Conservation (phyloP, 2,113 vertebrate species). For the Lepisosteus osseus region DNA sequence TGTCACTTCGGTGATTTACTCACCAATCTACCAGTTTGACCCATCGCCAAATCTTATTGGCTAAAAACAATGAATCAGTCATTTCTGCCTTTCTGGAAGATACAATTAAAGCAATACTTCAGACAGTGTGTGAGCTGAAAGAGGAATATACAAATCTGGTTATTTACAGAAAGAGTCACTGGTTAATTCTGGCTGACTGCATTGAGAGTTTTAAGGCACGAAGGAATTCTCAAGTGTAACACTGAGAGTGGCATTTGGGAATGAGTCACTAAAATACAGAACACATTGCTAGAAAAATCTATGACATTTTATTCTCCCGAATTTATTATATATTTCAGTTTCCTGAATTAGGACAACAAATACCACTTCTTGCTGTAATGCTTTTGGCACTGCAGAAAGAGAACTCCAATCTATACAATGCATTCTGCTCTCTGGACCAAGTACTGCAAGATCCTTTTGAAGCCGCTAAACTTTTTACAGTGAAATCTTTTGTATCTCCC, state of each 20-base stretch:
- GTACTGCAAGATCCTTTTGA: constrained; percentile 1
- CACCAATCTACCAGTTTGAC: not conserved
- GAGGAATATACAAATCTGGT: not conserved
- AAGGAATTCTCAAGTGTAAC: too few relatives aligned
- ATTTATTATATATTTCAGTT: not conserved
- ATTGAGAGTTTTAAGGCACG: not conserved
- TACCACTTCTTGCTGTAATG: not conserved
- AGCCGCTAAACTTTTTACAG: not conserved
- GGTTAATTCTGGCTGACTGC: not conserved
- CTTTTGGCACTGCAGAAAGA: constrained; percentile 2
- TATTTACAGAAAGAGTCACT: not conserved
- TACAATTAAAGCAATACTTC: constrained; percentile 1
- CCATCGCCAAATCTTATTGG: not conserved
- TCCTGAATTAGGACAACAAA: not conserved
- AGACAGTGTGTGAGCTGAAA: not conserved
- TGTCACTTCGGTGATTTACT: not conserved
- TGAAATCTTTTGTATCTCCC: not conserved
- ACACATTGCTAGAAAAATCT: not conserved
- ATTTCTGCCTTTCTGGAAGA: not conserved
- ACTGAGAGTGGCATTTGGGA: not conserved
- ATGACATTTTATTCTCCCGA: not conserved
- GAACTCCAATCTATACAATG: not conserved
- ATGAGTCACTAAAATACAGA: not conserved
- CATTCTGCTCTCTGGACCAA: not conserved
- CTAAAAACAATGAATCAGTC: not conserved